Conservation (phyloP, 1,140 invertebrate species). For the Laupala kohalensis region DNA sequence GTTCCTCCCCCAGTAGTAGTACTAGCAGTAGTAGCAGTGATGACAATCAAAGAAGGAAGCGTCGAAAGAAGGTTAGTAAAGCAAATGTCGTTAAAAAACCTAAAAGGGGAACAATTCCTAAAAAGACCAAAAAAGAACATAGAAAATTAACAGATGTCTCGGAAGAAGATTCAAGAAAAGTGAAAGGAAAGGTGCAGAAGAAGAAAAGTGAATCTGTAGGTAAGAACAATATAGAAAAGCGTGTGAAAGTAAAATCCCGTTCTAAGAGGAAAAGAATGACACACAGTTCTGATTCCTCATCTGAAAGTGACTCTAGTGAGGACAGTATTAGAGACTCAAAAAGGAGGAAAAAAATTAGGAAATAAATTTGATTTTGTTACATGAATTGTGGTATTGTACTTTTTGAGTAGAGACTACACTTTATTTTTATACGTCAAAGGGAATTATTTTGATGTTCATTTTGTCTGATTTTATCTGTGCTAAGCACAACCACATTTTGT, state of each 20-base stretch:
- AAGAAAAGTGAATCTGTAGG: conserved; percentile 1
- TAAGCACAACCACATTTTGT: no score
- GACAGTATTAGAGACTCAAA: not conserved
- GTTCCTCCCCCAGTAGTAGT: not conserved
- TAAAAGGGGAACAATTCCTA: not conserved
- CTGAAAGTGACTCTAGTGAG: not conserved
- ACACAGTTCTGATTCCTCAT: conserved; percentile 5
- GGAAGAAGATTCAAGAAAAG: not conserved
- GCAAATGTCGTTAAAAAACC: not conserved
- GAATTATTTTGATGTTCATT: no score
- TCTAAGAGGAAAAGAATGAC: conserved; percentile 1
- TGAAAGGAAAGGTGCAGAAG: not conserved
- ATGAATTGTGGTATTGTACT: not conserved
- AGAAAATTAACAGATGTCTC: not conserved
- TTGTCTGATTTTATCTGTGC: no score
- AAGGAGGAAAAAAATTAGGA: not conserved
- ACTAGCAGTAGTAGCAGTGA: not conserved
- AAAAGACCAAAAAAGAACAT: not conserved
- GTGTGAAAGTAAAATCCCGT: not conserved
- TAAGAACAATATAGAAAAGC: conserved; percentile 1
- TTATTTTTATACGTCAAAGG: not conserved
- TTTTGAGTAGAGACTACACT: not conserved
- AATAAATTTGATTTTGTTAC: not conserved
- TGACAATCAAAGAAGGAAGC: not conserved
- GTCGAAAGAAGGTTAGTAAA: not conserved